A percentile compares a stretch with the other conserved stretches of the same genome.
Conservation (phyloP, 2,797 vertebrate genomes). For the Sus cebifrons region DNA sequence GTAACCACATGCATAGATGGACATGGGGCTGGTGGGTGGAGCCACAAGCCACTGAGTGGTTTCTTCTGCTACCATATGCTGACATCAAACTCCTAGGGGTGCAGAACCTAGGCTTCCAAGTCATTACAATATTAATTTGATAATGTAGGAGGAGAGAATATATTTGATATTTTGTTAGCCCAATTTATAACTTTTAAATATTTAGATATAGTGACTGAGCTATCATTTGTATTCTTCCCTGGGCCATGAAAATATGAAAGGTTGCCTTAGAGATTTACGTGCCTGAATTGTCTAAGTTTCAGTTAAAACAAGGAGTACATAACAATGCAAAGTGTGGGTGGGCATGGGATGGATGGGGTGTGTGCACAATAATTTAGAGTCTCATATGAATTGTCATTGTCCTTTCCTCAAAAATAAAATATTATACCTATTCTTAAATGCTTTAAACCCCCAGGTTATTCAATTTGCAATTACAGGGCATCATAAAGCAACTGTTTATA, state of each 20-base stretch:
- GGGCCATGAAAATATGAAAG: neutral
- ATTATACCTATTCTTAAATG: slow-evolving; percentile 74
- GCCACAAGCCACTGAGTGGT: neutral
- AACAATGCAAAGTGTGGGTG: neutral
- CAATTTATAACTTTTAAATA: slow-evolving; percentile 15
- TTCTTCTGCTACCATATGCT: neutral
- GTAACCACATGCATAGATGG: neutral
- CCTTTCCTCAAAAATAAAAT: slow-evolving; percentile 83
- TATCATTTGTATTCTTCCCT: neutral
- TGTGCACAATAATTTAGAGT: slow-evolving; percentile 43
- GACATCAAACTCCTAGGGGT: neutral
- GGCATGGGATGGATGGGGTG: neutral
- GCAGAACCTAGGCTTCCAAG: neutral
- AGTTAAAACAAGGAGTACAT: neutral
- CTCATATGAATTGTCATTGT: slow-evolving; percentile 69
- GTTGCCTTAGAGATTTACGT: neutral
- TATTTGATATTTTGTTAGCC: neutral
- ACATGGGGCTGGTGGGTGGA: neutral
- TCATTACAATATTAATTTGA: neutral
- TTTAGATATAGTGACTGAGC: neutral
- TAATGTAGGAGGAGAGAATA: neutral
- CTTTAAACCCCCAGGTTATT: slow-evolving; percentile 77
- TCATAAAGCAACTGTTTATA: slow-evolving; percentile 67
- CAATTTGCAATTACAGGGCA: slow-evolving; percentile 63
- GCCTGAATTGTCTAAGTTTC: neutral